Evolutionary conservation across 2,888 invertebrate genomes (phyloP), one percentile per base, ranked within the genome.

Genomic region (Eristalis intricaria): DNA sequence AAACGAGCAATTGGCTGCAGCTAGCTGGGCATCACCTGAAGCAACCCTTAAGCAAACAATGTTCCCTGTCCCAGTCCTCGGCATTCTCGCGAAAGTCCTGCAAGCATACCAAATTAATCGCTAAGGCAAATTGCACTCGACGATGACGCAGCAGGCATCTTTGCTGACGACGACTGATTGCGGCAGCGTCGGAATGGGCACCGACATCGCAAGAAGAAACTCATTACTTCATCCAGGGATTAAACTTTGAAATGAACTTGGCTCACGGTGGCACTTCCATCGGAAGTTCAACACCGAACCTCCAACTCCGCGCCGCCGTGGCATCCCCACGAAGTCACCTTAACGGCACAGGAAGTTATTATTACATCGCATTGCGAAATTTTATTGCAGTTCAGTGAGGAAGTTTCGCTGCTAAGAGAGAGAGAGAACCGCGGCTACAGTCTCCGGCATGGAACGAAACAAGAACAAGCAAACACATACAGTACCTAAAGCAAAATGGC

Each of bases 341-440:
- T 60, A 64, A 76, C 68, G 35, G 23, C 61, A 64, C 78, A 64
- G 65, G 74, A 83, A 79, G 83, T 87, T 83, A 84, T 87, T 87
- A 87, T 83, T 87, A 84, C 84, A 87, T 84, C 87, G 79, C 87
- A 87, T 73, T 87, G 87, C 87, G 79, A 87, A 84, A 87, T 87
- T 87, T 84, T 87, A 87, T 87, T 87, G 87, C 87, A 87, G 84
- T 71, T 74, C 74, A 78, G 75, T 74, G 56, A 56, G 69, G 61
- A 82, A 73, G 58, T 84, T 75, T 65, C 60, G 26, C 50, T 26
- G 22, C 19, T 10, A 2, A 19, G 50, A 50, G 43, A 26, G 26
- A 26, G 26, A 26, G 26, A 26, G 26, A 26, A 26, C 2, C 26
- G 26, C 26, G 2, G 26, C 26, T 3, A 43, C 43, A 43, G 15